Conservation (phyloP, 2,113 vertebrate species). For the Typhlomys cinereus region DNA sequence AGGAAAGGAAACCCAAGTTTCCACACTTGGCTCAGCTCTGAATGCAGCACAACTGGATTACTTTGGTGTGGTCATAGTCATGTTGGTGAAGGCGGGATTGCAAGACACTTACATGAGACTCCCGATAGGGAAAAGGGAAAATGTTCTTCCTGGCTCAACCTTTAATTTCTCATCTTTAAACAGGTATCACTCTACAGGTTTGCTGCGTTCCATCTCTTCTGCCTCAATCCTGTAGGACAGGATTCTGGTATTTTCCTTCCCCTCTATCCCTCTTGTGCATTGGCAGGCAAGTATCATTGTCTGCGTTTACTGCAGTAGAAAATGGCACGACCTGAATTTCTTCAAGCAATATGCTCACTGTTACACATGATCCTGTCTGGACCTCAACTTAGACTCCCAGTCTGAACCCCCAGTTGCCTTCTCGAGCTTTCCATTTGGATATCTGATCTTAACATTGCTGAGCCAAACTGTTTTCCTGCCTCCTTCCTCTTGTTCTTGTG, state of each 20-base stretch:
- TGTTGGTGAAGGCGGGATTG: neutral
- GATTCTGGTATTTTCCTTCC: neutral
- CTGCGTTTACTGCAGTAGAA: neutral
- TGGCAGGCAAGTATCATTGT: neutral
- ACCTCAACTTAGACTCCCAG: neutral
- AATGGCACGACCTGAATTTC: neutral
- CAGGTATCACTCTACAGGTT: neutral
- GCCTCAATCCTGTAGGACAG: neutral
- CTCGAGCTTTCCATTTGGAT: neutral
- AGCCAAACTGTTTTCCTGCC: neutral
- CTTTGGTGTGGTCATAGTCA: neutral
- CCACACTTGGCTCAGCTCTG: neutral
- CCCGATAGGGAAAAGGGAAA: neutral
- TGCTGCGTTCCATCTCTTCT: neutral
- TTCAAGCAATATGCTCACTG: neutral
- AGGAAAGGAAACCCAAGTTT: neutral
- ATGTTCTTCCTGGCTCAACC: neutral
- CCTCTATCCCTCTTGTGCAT: neutral
- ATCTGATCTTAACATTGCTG: neutral
- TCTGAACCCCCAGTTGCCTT: neutral
- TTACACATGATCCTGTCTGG: neutral
- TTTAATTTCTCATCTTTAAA: neutral
- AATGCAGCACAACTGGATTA: neutral
- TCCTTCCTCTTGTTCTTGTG: rapidly evolving
- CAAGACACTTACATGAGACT: neutral